A percentile compares a stretch with the other conserved stretches of the same genome.
Evolutionary conservation across 2,113 vertebrate genomes (phyloP).

Genomic region (Pelmatolapia mariae): DNA sequence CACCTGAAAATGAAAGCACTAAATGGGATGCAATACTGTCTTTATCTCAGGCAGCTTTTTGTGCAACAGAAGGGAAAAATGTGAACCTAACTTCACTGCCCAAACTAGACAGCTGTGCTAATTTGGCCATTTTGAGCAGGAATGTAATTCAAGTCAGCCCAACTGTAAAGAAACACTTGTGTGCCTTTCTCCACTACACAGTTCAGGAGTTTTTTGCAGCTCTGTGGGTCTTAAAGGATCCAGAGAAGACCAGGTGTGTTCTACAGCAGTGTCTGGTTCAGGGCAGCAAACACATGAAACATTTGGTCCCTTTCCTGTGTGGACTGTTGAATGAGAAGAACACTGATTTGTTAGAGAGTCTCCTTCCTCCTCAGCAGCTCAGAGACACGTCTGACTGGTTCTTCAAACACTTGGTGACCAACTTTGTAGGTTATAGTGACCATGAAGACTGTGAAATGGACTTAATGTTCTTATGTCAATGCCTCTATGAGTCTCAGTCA

Average conservation of each 20-base stretch:
- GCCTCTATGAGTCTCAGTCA: not conserved
- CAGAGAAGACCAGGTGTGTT: not conserved
- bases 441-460: rapidly evolving
- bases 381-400: rapidly evolving
- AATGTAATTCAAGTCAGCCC: rapidly evolving
- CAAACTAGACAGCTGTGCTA: rapidly evolving
- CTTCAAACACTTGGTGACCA: rapidly evolving
- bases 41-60: not conserved
- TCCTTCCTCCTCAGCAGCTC: rapidly evolving
- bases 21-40: rapidly evolving
- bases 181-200: not conserved
- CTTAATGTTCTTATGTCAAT: not conserved
- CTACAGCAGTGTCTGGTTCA: not conserved
- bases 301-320: not conserved
- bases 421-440: not conserved
- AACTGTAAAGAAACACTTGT: rapidly evolving
- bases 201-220: not conserved
- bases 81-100: rapidly evolving
- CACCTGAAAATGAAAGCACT: rapidly evolving
- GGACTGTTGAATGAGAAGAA: not conserved
- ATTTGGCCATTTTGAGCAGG: rapidly evolving
- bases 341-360: rapidly evolving
- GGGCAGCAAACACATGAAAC: not conserved
- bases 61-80: not conserved
- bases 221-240: not conserved